Percentiles rank a stretch among this genome's conserved stretches.
phyloP scores from a whole-genome alignment of 2,888 invertebrate species.

The Eremobia ochroleuca region DNA sequence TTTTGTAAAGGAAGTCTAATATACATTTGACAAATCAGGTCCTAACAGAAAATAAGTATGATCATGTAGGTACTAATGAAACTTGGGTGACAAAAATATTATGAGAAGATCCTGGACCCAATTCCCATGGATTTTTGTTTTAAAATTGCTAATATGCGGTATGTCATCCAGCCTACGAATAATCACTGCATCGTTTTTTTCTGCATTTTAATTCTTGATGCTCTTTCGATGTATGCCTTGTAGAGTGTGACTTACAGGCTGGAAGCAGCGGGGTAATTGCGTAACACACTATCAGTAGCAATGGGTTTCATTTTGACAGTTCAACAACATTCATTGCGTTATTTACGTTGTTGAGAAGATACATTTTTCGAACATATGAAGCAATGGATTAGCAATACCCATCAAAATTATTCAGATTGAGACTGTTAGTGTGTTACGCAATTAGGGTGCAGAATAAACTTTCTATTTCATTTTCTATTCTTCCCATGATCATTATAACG shows the following conservation, averaged over 20 bases:
- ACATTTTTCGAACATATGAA: no score
- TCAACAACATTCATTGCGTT: no score
- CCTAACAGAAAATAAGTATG: neutral
- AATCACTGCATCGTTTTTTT: neutral
- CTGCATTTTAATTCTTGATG: neutral
- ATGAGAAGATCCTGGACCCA: neutral
- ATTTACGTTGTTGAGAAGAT: no score
- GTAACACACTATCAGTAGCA: no score
- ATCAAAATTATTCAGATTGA: no score
- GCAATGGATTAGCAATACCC: no score
- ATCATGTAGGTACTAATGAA: neutral
- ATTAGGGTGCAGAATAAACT: no score
- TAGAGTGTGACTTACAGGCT: neutral
- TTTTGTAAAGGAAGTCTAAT: neutral
- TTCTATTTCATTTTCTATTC: neutral
- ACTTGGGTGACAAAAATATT: neutral
- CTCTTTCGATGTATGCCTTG: neutral
- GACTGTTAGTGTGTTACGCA: no score
- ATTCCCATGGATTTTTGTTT: neutral
- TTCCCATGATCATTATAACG: slow-evolving; percentile 25
- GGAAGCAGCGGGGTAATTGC: no score
- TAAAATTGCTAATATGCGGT: neutral
- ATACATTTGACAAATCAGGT: neutral
- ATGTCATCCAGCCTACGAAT: neutral
- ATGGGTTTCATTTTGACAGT: no score